Evolutionary conservation across 2,797 vertebrate species (phyloP), one percentile per base, ranked within the genome.

Genomic region (Catharus ustulatus): DNA sequence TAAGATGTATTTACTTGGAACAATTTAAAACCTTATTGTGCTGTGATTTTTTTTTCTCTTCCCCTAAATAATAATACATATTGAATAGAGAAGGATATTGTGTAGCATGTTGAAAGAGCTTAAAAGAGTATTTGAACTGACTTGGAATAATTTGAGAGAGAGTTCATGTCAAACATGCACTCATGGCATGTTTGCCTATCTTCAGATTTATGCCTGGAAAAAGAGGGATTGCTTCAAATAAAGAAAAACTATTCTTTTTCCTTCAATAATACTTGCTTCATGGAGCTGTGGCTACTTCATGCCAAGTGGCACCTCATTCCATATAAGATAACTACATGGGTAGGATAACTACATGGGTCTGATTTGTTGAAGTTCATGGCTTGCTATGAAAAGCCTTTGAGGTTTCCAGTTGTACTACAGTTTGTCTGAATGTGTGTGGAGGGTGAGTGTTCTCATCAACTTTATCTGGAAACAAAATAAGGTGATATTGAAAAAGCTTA

Each of bases 111-210:
- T 75, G 36, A 29, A 64, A 54, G 22, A 85, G 18, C 38, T 75
- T 82, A 29, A 38, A 68, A 66, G 51, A 64, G 34, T 73, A 24
- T 82, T 73, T 58, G n/a, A 82, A 42, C 52, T 68, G 27, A 48
- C 40, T 62, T 40, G 16, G 49, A 58, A 51, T 82, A 43, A 40
- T 62, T 62, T 43, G 43, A 86, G 51, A 51, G 40, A n/a, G 45
- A 66, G 13, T 18, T 24, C 0, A 0, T 30, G 61, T 42, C 76
- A 45, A 54, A 61, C 23, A 67, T 72, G 30, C 55, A 21, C 15
- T 74, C 6, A 0, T 36, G 49, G 45, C 2, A 0, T n/a, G 16
- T 51, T 62, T 72, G n/a, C 42, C 24, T 2, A 0, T 48, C 51
- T 63, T 48, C 42, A 24, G 34, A 68, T 45, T 78, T 51, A 24